Evolutionary conservation across 1,140 invertebrate species (phyloP).

Genomic region (Drosophila nigromelanica): DNA sequence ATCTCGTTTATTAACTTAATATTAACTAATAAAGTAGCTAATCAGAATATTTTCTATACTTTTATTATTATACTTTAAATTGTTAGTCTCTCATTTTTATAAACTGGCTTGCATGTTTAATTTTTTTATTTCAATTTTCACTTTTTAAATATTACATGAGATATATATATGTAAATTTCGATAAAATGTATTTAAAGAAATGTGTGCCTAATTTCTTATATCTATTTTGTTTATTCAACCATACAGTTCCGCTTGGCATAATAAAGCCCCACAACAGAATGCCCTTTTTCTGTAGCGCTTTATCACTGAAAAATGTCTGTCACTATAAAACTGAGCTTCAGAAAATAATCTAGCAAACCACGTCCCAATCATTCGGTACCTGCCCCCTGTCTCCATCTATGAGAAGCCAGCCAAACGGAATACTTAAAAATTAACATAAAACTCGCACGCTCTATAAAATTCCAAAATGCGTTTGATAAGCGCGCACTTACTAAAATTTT

Average conservation of each 20-base stretch:
- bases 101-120: no score
- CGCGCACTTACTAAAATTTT: constrained; percentile 43
- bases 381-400: background rate
- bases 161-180: background rate
- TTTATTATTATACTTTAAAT: no score
- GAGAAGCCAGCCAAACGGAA: constrained; percentile 24
- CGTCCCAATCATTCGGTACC: background rate
- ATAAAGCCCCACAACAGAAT: background rate
- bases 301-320: constrained; percentile 11
- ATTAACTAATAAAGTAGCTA: no score
- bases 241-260: constrained; percentile 17
- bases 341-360: constrained; percentile 38
- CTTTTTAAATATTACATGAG: no score
- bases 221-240: constrained; percentile 40
- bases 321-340: constrained; percentile 30
- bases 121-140: no score
- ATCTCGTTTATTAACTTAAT: no score
- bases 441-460: constrained; percentile 70
- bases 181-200: background rate
- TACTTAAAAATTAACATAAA: constrained; percentile 72
- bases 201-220: background rate
- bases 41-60: no score
- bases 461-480: constrained; percentile 49
- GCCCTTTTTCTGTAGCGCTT: background rate
- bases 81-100: no score